Percentiles rank a stretch among this genome's conserved stretches.
Conservation (phyloP, 1,140 invertebrate species). For the Dendroctonus valens region DNA sequence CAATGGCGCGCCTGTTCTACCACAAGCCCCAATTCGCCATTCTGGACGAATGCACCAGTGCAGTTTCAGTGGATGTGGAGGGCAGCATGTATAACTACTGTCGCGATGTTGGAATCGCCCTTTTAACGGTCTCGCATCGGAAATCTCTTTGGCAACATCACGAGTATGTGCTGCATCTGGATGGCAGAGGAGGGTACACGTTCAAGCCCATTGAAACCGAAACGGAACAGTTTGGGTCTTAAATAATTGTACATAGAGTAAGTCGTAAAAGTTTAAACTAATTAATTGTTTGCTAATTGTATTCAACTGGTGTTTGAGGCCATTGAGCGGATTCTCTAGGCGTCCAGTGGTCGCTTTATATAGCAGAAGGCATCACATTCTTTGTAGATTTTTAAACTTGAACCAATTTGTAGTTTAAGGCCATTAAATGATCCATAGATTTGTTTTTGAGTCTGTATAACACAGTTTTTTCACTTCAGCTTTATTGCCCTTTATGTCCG, state of each 20-base stretch:
- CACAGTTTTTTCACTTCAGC: too few relatives aligned
- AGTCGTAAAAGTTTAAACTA: too few relatives aligned
- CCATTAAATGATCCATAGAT: too few relatives aligned
- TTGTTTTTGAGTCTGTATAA: too few relatives aligned
- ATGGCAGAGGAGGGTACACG: conserved; percentile 85
- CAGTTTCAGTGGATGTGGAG: conserved; percentile 96
- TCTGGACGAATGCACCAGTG: conserved; percentile 97
- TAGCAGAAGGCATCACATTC: too few relatives aligned
- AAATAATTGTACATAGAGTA: conserved; percentile 28
- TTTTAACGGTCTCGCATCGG: conserved; percentile 96
- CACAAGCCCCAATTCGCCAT: conserved; percentile 97
- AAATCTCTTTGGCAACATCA: conserved; percentile 96
- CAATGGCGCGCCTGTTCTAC: conserved; percentile 97
- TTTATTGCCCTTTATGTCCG: too few relatives aligned
- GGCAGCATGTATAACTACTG: conserved; percentile 96
- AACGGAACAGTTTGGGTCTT: conserved; percentile 92
- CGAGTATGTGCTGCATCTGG: conserved; percentile 94
- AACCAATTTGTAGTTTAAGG: too few relatives aligned
- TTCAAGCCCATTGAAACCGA: conserved; percentile 83
- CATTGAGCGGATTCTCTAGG: too few relatives aligned
- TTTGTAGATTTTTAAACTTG: too few relatives aligned
- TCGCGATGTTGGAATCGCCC: conserved; percentile 82
- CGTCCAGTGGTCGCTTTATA: too few relatives aligned
- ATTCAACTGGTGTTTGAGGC: too few relatives aligned
- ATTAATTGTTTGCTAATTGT: too few relatives aligned